A percentile compares a stretch with the other conserved stretches of the same genome.
Evolutionary conservation across 1,140 invertebrate species (phyloP).

Genomic region (Copidosoma floridanum): DNA sequence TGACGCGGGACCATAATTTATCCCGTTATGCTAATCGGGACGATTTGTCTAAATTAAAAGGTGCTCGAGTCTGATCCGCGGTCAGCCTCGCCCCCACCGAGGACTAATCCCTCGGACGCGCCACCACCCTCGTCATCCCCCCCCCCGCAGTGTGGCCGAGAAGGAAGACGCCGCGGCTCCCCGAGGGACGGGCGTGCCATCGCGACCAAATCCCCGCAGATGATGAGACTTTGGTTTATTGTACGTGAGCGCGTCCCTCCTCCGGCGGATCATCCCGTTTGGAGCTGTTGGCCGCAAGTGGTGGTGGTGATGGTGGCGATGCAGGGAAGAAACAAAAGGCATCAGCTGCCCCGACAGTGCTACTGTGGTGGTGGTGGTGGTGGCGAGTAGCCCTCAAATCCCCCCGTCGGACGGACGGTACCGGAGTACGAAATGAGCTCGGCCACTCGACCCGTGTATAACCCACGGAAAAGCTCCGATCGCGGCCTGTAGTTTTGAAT

Average conservation of each 20-base stretch:
- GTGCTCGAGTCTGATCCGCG: constrained; percentile 50
- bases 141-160: not conserved
- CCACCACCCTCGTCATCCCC: not conserved
- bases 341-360: constrained; percentile 25
- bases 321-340: constrained; percentile 13
- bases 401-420: not conserved
- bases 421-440: constrained; percentile 8
- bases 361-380: too few relatives aligned
- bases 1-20: constrained; percentile 49
- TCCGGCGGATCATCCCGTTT: constrained; percentile 21
- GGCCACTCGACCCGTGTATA: too few relatives aligned
- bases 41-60: constrained; percentile 61
- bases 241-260: constrained; percentile 43
- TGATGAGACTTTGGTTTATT: constrained; percentile 58
- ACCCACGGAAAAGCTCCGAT: not conserved
- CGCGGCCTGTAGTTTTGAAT: constrained; percentile 12
- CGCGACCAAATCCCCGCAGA: constrained; percentile 53
- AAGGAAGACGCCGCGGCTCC: constrained; percentile 27
- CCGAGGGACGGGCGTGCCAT: constrained; percentile 48
- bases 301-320: not conserved
- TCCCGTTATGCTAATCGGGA: constrained; percentile 59
- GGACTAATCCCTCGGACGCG: constrained; percentile 7
- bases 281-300: not conserved
- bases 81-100: constrained; percentile 26
- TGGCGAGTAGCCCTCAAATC: constrained; percentile 4